Percentiles rank a stretch among this genome's conserved stretches.
Evolutionary conservation across 2,113 vertebrate genomes (phyloP).

Genomic region (Carlito syrichta): DNA sequence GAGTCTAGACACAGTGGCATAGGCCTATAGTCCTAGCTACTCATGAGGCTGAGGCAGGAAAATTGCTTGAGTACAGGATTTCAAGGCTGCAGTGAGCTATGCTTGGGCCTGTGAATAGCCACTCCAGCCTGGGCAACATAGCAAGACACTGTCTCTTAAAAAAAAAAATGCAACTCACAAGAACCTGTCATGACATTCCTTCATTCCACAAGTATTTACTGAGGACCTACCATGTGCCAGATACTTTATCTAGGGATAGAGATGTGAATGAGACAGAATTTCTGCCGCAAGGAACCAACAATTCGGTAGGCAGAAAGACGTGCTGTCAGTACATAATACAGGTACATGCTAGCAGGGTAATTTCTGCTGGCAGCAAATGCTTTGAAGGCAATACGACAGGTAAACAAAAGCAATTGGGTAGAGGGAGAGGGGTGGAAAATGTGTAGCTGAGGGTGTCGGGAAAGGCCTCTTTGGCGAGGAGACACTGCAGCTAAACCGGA

Average conservation of each 20-base stretch:
- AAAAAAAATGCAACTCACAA: too few species aligned
- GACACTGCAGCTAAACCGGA: background rate
- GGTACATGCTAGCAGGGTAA: background rate
- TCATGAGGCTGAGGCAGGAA: background rate
- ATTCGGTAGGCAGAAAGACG: background rate
- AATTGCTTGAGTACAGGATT: background rate
- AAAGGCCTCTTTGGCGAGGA: background rate
- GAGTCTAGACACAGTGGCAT: too few species aligned
- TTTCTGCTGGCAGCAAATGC: background rate
- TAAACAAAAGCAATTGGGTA: background rate
- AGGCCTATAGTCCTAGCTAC: background rate
- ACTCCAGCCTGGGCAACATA: background rate
- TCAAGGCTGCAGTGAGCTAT: background rate
- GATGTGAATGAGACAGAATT: background rate
- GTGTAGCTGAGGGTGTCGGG: accelerated
- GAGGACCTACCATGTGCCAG: background rate
- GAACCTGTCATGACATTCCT: background rate
- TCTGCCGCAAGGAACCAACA: background rate
- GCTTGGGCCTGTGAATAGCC: background rate
- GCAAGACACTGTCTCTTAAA: background rate
- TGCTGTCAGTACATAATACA: background rate
- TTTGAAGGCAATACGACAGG: accelerated
- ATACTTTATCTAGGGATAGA: background rate
- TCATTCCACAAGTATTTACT: background rate
- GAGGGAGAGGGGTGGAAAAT: background rate